Conservation (phyloP, 2,797 vertebrate genomes). For the Perodicticus potto region DNA sequence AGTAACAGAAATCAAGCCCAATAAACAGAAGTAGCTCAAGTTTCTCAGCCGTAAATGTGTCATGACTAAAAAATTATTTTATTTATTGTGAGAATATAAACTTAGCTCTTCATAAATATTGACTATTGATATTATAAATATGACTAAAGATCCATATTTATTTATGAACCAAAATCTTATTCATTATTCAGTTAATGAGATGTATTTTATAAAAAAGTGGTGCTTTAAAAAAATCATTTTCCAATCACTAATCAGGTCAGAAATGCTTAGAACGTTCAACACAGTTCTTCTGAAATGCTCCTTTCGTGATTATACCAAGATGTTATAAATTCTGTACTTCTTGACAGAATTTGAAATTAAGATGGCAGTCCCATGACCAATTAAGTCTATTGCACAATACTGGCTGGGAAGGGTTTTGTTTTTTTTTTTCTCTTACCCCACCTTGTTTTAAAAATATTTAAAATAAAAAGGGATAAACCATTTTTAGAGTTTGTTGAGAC, state of each 20-base stretch:
- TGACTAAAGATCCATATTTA: neutral
- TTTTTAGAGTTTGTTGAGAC: conserved; percentile 72
- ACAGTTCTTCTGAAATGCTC: conserved; percentile 65
- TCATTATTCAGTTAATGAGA: conserved; percentile 43
- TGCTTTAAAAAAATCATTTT: conserved; percentile 67
- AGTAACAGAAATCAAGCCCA: neutral
- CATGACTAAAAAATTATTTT: neutral
- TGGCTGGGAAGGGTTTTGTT: neutral
- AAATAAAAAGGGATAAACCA: neutral
- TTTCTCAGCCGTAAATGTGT: neutral
- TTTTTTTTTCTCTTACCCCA: neutral
- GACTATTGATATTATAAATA: neutral
- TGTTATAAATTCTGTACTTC: conserved; percentile 40
- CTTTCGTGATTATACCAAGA: conserved; percentile 8
- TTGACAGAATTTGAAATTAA: conserved; percentile 36
- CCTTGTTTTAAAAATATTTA: conserved; percentile 15
- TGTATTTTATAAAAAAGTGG: neutral
- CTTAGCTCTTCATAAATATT: conserved; percentile 32
- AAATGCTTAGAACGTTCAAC: conserved; percentile 41
- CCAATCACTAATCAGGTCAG: neutral
- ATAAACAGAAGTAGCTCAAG: neutral
- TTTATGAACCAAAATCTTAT: conserved; percentile 15
- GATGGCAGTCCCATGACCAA: neutral
- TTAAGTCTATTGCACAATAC: neutral
- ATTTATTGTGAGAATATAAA: neutral